Base-by-base conservation (phyloP, 1,140 invertebrate genomes). In the Cydia pomonella region DNA sequence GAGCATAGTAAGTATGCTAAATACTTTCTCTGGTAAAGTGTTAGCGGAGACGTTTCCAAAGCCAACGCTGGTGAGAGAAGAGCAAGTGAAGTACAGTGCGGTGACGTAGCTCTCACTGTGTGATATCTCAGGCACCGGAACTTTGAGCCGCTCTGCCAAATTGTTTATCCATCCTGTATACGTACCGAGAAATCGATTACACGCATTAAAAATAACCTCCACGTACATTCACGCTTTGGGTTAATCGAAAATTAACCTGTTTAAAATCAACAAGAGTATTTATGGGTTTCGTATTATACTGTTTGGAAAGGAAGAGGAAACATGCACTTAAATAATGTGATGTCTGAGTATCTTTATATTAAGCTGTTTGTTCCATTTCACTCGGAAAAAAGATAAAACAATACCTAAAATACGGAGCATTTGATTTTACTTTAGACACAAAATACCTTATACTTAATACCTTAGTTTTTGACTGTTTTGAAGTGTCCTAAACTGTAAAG, bases 31-130 rank as follows among this genome's bases (percentile, higher is more conserved):
- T 6, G 95, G 95, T 73, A 97, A 96, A 0, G 98, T 99, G 88
- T 99, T 99, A 3, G 98, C 98, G 7, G 98, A 98, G 10, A 99
- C 98, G 90, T 99, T 99, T 41, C 98, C 98, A 92, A 99, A 99
- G 27, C 98, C 98, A n/a, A 99, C 98, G 77, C 97, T 98, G 13
- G 98, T 99, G 62, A 99, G 94, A 82, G 97, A 98, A 25, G 97
- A 98, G 87, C 98, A 99, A 1, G 98, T 99, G 91, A 99, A 99
- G 93, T 99, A 99, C 3, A 99, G 94, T 2, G 98, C 97, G 6
- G 98, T 99, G 66, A 99, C 96, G 92, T 99, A 99, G 79, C 96
- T 96, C 88, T 98, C 97, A n/a, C 95, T 95, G 82, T 96, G 96
- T 3, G 96, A 96, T 76, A 98, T 95, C 82, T 97, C 97, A 23